A percentile compares a stretch with the other conserved stretches of the same genome.
Evolutionary conservation across 1,140 invertebrate genomes (phyloP).

Genomic region (Heliconius hermathena): DNA sequence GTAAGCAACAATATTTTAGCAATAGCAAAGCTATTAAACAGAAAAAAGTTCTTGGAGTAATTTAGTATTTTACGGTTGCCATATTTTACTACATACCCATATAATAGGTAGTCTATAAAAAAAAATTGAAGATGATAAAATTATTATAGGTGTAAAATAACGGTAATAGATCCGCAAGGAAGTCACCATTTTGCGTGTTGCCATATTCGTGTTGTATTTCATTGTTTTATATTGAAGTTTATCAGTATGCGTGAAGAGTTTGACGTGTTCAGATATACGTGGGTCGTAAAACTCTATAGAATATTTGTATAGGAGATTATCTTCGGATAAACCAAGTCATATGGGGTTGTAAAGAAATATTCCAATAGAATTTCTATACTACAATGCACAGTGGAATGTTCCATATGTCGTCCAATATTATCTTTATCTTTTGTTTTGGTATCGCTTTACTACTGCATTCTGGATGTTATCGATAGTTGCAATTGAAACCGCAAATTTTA

Average conservation of each 20-base stretch:
- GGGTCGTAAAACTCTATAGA: slow-evolving; percentile 6
- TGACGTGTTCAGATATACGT: not conserved
- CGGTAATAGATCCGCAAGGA: slow-evolving; percentile 36
- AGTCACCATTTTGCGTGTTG: slow-evolving; percentile 34
- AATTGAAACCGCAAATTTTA: not conserved
- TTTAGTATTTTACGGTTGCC: not conserved
- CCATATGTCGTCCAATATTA: not conserved
- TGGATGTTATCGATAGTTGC: not conserved
- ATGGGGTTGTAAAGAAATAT: not conserved
- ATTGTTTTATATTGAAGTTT: slow-evolving; percentile 43
- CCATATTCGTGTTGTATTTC: slow-evolving; percentile 31
- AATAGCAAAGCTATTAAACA: not conserved
- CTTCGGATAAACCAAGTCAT: not conserved
- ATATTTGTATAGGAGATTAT: slow-evolving; percentile 13
- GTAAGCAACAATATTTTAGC: not conserved
- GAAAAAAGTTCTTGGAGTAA: not conserved
- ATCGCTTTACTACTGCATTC: not conserved
- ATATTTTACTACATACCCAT: not conserved
- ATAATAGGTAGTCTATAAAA: not conserved
- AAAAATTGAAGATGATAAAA: slow-evolving; percentile 16
- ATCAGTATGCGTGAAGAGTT: slow-evolving; percentile 40
- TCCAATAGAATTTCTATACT: not conserved
- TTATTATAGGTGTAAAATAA: slow-evolving; percentile 29
- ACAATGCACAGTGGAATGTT: not conserved
- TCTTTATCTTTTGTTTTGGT: slow-evolving; percentile 2